A percentile compares a stretch with the other conserved stretches of the same genome.
phyloP scores from a whole-genome alignment of 2,888 invertebrate species.

The Leucophenga montana region DNA sequence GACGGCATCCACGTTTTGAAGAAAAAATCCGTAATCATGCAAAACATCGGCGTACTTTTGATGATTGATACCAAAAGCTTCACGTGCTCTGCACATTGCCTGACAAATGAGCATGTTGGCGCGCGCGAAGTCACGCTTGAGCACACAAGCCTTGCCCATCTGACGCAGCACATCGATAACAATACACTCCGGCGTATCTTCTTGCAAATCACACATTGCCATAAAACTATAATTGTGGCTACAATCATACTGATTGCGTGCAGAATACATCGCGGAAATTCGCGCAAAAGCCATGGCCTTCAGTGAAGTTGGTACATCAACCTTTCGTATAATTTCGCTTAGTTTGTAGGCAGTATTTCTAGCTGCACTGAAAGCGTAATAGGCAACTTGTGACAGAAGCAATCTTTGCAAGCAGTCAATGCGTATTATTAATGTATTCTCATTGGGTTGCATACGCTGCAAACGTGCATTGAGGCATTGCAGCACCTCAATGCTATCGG shows the following conservation, averaged over 20 bases:
- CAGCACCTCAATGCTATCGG: slow-evolving; percentile 83
- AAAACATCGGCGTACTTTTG: slow-evolving; percentile 89
- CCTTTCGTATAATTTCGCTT: slow-evolving; percentile 74
- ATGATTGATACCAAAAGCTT: slow-evolving; percentile 78
- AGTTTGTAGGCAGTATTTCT: slow-evolving; percentile 80
- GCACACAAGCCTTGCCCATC: slow-evolving; percentile 91
- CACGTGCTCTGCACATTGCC: slow-evolving; percentile 78
- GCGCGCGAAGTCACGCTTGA: slow-evolving; percentile 87
- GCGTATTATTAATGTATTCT: slow-evolving; percentile 78
- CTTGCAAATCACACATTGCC: slow-evolving; percentile 81
- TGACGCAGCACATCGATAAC: slow-evolving; percentile 88
- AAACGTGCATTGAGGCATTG: slow-evolving; percentile 80
- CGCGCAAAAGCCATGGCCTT: slow-evolving; percentile 85
- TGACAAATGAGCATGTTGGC: slow-evolving; percentile 88
- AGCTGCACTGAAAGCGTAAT: slow-evolving; percentile 86
- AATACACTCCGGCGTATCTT: slow-evolving; percentile 78
- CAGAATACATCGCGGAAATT: slow-evolving; percentile 87
- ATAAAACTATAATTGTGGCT: slow-evolving; percentile 83
- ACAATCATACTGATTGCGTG: slow-evolving; percentile 90
- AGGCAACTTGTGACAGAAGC: slow-evolving; percentile 86
- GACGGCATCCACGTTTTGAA: slow-evolving; percentile 90
- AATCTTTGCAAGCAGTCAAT: slow-evolving; percentile 91
- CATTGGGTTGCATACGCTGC: slow-evolving; percentile 75
- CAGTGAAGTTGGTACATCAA: slow-evolving; percentile 72
- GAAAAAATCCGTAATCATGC: slow-evolving; percentile 91